phyloP scores from a whole-genome alignment of 2,113 vertebrate species.

The Australoheros scitulus region DNA sequence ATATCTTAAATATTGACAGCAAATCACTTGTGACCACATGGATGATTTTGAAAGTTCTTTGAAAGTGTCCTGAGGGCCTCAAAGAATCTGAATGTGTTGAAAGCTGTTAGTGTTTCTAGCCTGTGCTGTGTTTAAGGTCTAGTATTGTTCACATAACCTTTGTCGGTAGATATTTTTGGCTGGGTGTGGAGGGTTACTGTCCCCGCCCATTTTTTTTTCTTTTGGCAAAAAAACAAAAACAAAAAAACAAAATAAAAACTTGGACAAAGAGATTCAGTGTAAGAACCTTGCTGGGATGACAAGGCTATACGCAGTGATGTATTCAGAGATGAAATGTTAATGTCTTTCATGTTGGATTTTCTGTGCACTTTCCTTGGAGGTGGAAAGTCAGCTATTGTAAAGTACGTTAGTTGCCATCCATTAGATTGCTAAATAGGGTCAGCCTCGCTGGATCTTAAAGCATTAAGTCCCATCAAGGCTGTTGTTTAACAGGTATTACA shows the following conservation, averaged over 20 bases:
- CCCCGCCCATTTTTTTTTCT: conserved; percentile 7
- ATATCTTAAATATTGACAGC: conserved; percentile 59
- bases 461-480: conserved; percentile 59
- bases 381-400: conserved; percentile 70
- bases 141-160: conserved; percentile 57
- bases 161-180: conserved; percentile 63
- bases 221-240: conserved; percentile 35
- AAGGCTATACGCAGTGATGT: conserved; percentile 69
- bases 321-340: conserved; percentile 72
- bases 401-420: conserved; percentile 71
- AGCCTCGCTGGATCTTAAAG: conserved; percentile 58
- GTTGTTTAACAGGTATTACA: conserved; percentile 69
- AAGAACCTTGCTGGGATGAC: conserved; percentile 71
- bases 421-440: conserved; percentile 68
- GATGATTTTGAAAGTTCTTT: conserved; percentile 56
- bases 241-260: conserved; percentile 44
- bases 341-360: conserved; percentile 73
- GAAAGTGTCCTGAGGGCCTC: conserved; percentile 16
- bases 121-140: conserved; percentile 52
- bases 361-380: conserved; percentile 55
- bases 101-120: conserved; percentile 57
- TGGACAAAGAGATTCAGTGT: conserved; percentile 69
- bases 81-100: conserved; percentile 64
- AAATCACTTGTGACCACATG: conserved; percentile 46
- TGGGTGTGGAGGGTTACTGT: conserved; percentile 66